Evolutionary conservation across 2,888 invertebrate genomes (phyloP).

Genomic region (Euproctis similis): DNA sequence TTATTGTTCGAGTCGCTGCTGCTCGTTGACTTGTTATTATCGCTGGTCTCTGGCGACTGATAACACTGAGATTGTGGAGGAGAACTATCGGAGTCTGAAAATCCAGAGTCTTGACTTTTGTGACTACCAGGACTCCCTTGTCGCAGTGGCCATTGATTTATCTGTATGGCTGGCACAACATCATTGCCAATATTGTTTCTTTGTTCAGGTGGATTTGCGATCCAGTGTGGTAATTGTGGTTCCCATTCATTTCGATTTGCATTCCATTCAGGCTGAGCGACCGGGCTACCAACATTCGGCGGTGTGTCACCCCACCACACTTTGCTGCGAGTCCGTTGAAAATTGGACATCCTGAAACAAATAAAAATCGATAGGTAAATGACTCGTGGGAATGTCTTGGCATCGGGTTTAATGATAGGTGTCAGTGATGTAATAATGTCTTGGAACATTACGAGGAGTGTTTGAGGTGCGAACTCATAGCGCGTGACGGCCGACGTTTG

Average conservation of each 20-base stretch:
- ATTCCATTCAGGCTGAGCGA: conserved; percentile 49
- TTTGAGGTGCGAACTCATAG: conserved; percentile 42
- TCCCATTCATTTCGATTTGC: conserved; percentile 61
- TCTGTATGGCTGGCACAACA: conserved; percentile 47
- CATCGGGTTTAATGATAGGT: conserved; percentile 53
- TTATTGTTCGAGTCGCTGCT: conserved; percentile 68
- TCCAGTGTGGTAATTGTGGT: conserved; percentile 71
- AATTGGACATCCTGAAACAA: conserved; percentile 78
- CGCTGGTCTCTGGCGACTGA: conserved; percentile 43
- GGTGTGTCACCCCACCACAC: conserved; percentile 80
- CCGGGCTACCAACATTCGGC: conserved; percentile 58
- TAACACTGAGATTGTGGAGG: conserved; percentile 69
- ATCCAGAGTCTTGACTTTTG: conserved; percentile 87
- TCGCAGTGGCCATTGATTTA: conserved; percentile 64
- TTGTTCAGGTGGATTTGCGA: conserved; percentile 62
- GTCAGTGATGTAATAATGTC: conserved; percentile 62
- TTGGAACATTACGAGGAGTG: conserved; percentile 53
- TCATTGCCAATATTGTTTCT: conserved; percentile 56
- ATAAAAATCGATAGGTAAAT: conserved; percentile 42
- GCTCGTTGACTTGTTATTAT: conserved; percentile 55
- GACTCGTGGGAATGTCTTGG: conserved; percentile 53
- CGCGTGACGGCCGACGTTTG: conserved; percentile 49
- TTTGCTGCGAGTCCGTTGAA: conserved; percentile 80
- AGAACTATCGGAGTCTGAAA: conserved; percentile 85
- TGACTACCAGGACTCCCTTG: conserved; percentile 78